Evolutionary conservation across 2,888 invertebrate species (phyloP), one percentile per base, ranked within the genome.

Genomic region (Pandemis cinnamomeana): DNA sequence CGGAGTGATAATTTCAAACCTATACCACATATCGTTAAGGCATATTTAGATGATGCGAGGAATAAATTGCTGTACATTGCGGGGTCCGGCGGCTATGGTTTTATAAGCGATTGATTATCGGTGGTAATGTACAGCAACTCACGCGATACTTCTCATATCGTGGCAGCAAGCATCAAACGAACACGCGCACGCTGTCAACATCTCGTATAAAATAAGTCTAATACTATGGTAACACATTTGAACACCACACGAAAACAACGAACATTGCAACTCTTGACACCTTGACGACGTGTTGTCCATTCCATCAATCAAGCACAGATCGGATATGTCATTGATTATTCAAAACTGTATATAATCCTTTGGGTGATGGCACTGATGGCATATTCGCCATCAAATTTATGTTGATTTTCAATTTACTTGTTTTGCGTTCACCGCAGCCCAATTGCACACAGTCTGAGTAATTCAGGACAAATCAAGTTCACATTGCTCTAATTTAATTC

Each of bases 181-280:
- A 5, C 2, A 11, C 46, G 11, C 5, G 8, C 44, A 44, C 44
- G 8, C 44, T 44, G 46, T 46, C 62, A 7, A 42, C 2, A 62
- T n/a, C 15, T n/a, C n/a, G 42, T 62, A 62, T 62, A 61, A 36
- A 61, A 61, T 61, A 42, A 62, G n/a, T 62, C 41, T 62, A 42
- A 61, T 61, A 41, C 61, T 20, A 8, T 55, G 27, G 11, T 11
- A 58, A 10, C 11, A 58, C 20, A 20, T 4, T 20, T 55, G 53
- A 27, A 58, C 58, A 58, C 58, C 58, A 27, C 27, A 58, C 58
- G 58, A 58, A 58, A 58, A 58, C 58, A 27, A 27, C 58, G 58
- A 58, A 58, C 27, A 58, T 27, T 58, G 58, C 58, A 58, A 27
- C 58, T 10, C 27, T n/a, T 58, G 27, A 27, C 27, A 58, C n/a